These are phyloP conservation scores for Anas flavirostris DNA, from an alignment of 2,797 vertebrate genomes.

Conservation along the genomic window DNA sequence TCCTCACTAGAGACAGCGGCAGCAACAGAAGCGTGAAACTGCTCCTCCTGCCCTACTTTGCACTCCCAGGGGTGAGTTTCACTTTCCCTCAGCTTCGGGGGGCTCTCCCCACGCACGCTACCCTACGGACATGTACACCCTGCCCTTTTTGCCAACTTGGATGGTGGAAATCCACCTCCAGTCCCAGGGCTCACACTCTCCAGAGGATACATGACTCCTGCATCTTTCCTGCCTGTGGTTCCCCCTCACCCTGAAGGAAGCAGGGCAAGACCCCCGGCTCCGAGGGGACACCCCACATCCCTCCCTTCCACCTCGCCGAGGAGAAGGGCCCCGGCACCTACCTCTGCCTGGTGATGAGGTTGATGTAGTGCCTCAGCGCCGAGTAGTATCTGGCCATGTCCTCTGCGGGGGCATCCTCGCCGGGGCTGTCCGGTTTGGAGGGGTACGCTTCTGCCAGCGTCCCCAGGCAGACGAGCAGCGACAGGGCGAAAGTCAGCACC, in stretches of 20 bases:
- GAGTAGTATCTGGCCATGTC: constrained; percentile 98
- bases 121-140: neutral
- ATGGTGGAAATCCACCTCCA: neutral
- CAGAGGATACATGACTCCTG: neutral
- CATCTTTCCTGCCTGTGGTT: fast-evolving
- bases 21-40: neutral
- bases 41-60: neutral
- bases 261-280: neutral
- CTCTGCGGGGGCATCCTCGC: constrained; percentile 93
- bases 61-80: neutral
- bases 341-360: constrained; percentile 99
- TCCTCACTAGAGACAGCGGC: neutral
- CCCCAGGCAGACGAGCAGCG: constrained; percentile 90
- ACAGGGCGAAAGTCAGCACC: constrained; percentile 86
- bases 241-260: neutral
- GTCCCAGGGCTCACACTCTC: neutral
- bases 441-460: constrained; percentile 93
- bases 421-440: constrained; percentile 94
- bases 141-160: neutral
- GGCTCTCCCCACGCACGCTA: fast-evolving
- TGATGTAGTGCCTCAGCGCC: constrained; percentile 97
- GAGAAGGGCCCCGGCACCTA: constrained; percentile 59
- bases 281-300: neutral
- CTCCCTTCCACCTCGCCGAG: neutral
- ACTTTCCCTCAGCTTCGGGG: neutral